These are phyloP conservation scores for Crepidodera aurea DNA, from an alignment of 2,888 invertebrate species.

Conservation along the genomic window DNA sequence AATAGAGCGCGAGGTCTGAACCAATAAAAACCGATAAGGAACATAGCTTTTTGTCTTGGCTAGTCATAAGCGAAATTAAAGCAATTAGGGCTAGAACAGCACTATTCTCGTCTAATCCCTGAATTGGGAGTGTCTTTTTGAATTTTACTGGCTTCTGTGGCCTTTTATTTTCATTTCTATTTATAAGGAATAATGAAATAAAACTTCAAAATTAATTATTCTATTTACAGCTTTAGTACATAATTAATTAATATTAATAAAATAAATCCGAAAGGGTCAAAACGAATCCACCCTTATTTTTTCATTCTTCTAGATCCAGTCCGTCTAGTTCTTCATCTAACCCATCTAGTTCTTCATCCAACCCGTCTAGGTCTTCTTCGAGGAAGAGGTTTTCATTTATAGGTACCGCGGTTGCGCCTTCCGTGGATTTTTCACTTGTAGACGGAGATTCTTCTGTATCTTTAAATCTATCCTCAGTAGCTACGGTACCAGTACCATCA, in stretches of 20 bases:
- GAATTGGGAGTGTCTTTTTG: no score
- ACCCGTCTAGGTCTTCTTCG: slow-evolving; percentile 80
- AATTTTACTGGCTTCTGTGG: no score
- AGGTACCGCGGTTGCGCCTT: slow-evolving; percentile 71
- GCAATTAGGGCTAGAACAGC: no score
- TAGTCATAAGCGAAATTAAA: no score
- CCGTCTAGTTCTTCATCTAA: slow-evolving; percentile 84
- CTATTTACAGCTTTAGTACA: slow-evolving; percentile 22
- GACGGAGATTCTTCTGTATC: slow-evolving; percentile 54
- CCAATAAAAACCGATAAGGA: no score
- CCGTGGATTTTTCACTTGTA: slow-evolving; percentile 50
- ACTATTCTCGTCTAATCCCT: no score
- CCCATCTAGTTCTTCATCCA: slow-evolving; percentile 85
- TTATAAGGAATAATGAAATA: no score
- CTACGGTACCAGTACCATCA: slow-evolving; percentile 80
- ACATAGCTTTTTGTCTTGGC: no score
- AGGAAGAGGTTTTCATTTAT: slow-evolving; percentile 94
- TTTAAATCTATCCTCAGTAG: slow-evolving; percentile 71
- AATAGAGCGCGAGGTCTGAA: no score
- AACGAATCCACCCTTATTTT: slow-evolving; percentile 27
- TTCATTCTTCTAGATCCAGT: slow-evolving; percentile 73
- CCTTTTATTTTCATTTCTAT: no score
- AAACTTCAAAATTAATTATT: slow-evolving; percentile 7
- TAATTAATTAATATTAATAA: slow-evolving; percentile 17
- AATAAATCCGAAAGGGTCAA: slow-evolving; percentile 38